Evolutionary conservation across 1,140 invertebrate species (phyloP), one percentile per base, ranked within the genome.

Genomic region (Zaprionus inermis): DNA sequence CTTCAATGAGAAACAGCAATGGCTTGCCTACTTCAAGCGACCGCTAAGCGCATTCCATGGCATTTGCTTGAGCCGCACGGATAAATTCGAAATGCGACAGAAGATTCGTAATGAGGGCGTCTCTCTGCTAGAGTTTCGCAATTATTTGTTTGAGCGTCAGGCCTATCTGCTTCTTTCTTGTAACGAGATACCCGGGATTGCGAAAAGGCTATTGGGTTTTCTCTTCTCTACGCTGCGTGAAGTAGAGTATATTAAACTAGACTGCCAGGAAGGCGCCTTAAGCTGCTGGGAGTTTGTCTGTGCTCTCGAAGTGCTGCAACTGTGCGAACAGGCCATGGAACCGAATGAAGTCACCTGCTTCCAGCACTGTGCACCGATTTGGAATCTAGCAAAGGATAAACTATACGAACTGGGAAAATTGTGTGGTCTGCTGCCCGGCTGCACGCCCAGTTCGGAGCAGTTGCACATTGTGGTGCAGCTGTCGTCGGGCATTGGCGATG

Each of bases 281-380:
- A 95, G 96, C 52, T 98, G 97, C 91, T 99, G 98, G 98, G 95
- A 98, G 41, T 98, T 98, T 84, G 94, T 99, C 0, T 98, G 97
- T 70, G 97, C 97, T 67, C 93, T 98, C 61, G 98, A 99, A 93
- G 96, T 98, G 16, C 92, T 99, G 54, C 94, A 96, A 34, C 95
- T 95, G 0, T 97, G 96, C 92, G 95, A 97, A 73, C 94, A 94
- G 76, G 95, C 95, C 52, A 95, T 94, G 80, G 94, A 94, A 69
- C 82, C 83, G 30, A 95, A 96, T 85, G 95, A 96, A 59, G 79
- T 93, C 1, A 92, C 93, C 38, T 93, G 94, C 56, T 97, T 97
- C 11, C 93, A 97, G 32, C 96, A 97, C 88, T 98, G 97, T 54
- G 98, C 98, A 16, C 96, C 96, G 20, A 93, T 99, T 5, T 97